phyloP scores from a whole-genome alignment of 2,888 invertebrate genomes.

The Pasiphila rectangulata region DNA sequence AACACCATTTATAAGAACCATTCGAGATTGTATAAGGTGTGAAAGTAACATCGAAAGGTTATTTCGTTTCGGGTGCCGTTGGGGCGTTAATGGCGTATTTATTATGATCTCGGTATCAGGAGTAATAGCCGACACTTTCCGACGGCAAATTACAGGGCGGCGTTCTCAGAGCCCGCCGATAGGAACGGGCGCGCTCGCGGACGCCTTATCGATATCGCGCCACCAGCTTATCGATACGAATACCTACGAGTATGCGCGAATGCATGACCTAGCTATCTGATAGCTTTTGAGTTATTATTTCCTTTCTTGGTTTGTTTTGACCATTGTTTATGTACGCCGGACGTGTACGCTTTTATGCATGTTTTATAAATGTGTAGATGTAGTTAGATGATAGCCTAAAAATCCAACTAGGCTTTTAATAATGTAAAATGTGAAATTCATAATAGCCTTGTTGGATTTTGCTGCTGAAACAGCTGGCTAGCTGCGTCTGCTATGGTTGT shows the following conservation, averaged over 20 bases:
- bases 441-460: too few relatives aligned
- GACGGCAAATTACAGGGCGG: slow-evolving; percentile 81
- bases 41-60: slow-evolving; percentile 49
- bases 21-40: slow-evolving; percentile 29
- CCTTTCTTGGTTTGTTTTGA: slow-evolving; percentile 44
- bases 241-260: slow-evolving; percentile 41
- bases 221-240: slow-evolving; percentile 52
- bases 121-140: slow-evolving; percentile 80
- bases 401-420: slow-evolving; percentile 2
- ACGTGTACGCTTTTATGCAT: slow-evolving; percentile 22
- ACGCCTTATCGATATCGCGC: slow-evolving; percentile 65
- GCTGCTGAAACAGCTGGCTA: too few relatives aligned
- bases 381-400: slow-evolving; percentile 8
- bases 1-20: slow-evolving; percentile 13
- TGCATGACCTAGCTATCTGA: slow-evolving; percentile 52
- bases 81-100: slow-evolving; percentile 81
- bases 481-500: slow-evolving; percentile 52
- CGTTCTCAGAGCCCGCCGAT: slow-evolving; percentile 60
- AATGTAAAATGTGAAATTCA: slow-evolving; percentile 1
- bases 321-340: slow-evolving; percentile 34
- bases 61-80: slow-evolving; percentile 75
- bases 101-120: slow-evolving; percentile 80
- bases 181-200: slow-evolving; percentile 48
- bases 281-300: slow-evolving; percentile 57
- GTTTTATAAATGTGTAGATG: slow-evolving; percentile 1